Percentiles rank a stretch among this genome's conserved stretches.
Conservation (phyloP, 2,797 vertebrate species). For the Petrocephalus sullivani region DNA sequence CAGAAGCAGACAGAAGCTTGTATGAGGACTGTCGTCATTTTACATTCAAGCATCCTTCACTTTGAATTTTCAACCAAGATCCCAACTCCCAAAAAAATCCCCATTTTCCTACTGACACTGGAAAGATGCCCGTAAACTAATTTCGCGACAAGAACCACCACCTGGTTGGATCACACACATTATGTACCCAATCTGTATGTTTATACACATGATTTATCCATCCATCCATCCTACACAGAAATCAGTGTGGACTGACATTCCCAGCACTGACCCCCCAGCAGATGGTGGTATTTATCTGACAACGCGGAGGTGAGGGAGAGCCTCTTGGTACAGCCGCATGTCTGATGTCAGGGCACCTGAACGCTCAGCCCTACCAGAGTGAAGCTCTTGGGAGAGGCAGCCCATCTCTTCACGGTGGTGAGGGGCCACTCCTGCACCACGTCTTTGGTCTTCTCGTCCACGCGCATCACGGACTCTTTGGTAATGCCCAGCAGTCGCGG, state of each 20-base stretch:
- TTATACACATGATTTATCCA: not conserved
- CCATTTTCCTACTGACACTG: not conserved
- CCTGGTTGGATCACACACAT: not conserved
- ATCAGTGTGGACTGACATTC: not conserved
- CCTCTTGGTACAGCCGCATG: not conserved
- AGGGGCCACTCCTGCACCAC: conserved; percentile 96
- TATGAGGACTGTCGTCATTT: not conserved
- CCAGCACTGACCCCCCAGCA: not conserved
- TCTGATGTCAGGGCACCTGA: not conserved
- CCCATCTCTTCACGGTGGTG: conserved; percentile 97
- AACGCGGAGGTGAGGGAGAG: not conserved
- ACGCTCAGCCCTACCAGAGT: conserved; percentile 74
- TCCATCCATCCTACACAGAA: not conserved
- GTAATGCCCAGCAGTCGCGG: conserved; percentile 90
- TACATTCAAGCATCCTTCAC: not conserved
- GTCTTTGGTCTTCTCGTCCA: conserved; percentile 96
- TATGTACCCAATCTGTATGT: not conserved
- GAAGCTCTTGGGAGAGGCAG: conserved; percentile 96
- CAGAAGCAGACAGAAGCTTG: not conserved
- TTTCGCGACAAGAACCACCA: not conserved
- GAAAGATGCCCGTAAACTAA: not conserved
- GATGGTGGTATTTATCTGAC: not conserved
- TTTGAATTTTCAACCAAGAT: not conserved
- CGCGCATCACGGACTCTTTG: conserved; percentile 97
- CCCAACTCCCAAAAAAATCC: not conserved